Percentiles rank a stretch among this genome's conserved stretches.
These are phyloP conservation scores for Byasa hedistus DNA, from an alignment of 2,888 invertebrate genomes.

Conservation along the genomic window DNA sequence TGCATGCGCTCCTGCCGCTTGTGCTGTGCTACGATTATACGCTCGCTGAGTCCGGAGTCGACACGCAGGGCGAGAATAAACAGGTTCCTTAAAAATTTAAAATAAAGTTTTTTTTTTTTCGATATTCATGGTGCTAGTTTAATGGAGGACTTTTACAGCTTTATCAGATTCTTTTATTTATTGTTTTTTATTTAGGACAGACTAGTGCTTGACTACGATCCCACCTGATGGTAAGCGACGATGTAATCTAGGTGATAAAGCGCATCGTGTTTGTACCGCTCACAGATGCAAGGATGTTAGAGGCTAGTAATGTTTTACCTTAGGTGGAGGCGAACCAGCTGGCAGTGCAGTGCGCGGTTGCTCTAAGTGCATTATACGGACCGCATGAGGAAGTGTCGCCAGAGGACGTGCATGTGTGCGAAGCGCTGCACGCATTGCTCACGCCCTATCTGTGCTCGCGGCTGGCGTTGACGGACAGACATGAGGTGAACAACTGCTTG, in stretches of 20 bases:
- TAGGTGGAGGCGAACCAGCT: constrained; percentile 96
- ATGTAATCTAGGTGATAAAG: too few species aligned
- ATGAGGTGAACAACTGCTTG: constrained; percentile 80
- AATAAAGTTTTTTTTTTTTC: too few species aligned
- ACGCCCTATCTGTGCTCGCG: constrained; percentile 93
- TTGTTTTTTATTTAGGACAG: too few species aligned
- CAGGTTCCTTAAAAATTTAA: constrained; percentile 65
- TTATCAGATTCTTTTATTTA: too few species aligned
- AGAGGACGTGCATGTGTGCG: constrained; percentile 76
- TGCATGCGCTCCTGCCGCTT: constrained; percentile 94
- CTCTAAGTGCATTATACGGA: constrained; percentile 90
- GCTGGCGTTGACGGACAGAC: constrained; percentile 85
- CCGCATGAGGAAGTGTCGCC: constrained; percentile 77
- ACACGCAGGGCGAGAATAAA: constrained; percentile 86
- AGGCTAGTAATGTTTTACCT: constrained; percentile 1
- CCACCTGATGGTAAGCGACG: too few species aligned
- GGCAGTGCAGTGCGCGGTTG: constrained; percentile 91
- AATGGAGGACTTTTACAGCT: too few species aligned
- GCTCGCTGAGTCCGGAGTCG: constrained; percentile 96
- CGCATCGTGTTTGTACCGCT: too few species aligned
- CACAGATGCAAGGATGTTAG: too few species aligned
- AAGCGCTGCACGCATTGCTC: constrained; percentile 83
- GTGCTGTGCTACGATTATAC: constrained; percentile 98
- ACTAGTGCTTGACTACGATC: too few species aligned
- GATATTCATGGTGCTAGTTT: too few species aligned